Evolutionary conservation across 1,140 invertebrate species (phyloP), one percentile per base, ranked within the genome.

Genomic region (Dysdera silvatica): DNA sequence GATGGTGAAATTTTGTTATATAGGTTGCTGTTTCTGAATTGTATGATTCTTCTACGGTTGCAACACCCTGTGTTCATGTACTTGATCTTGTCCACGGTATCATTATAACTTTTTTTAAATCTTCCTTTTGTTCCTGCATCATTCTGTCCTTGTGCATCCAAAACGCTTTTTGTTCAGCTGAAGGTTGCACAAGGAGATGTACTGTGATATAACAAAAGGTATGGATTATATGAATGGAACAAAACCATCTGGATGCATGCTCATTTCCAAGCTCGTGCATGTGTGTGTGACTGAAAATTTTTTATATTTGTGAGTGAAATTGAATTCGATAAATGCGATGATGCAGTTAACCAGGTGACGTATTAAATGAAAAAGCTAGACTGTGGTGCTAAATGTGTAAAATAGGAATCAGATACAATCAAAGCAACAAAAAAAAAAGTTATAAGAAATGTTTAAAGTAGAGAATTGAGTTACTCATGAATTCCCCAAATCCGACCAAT

Each of bases 201-300:
- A 43, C 51, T 61, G 59, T 61, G 59, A 61, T 61, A 61, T 51
- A 54, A 53, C 49, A 53, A 53, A 53, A 31, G 31, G 43, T 23
- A 49, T 37, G 14, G 53, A 23, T 48, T 33, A 43, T 24, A 20
- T 48, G 59, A 35, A 61, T 48, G 52, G 14, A n/a, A 48, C 47
- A 61, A 58, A 35, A 37, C 10, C 23, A 40, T 53, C n/a, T n/a
- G n/a, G n/a, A n/a, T n/a, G 49, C 24, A 37, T 53, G 59, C 45
- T 26, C 59, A 52, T 60, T 52, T 23, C 28, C 33, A 41, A 52
- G 32, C 52, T 24, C 24, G 26, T 49, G 47, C 47, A 49, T 49
- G 23, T 24, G 24, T 1, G 26, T 26, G 20, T 49, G 23, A 26
- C 29, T 49, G 47, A 49, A 49, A 49, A 10, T 49, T 12, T 49